Base-by-base conservation (phyloP, 2,797 vertebrate species). In the Dryobates pubescens region DNA sequence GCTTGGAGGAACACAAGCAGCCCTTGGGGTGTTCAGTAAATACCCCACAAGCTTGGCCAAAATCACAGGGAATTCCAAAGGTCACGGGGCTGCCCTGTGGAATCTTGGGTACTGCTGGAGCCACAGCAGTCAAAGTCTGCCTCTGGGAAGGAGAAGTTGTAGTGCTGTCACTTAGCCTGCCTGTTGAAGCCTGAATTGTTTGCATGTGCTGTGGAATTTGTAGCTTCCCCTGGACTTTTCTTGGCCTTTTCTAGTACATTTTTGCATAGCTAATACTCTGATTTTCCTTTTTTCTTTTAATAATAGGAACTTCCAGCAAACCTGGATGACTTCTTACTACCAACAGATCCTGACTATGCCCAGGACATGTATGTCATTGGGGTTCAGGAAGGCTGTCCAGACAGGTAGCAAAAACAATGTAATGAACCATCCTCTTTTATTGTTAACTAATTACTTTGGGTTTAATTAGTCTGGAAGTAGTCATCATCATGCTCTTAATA, bases 351-450 rank as follows among this genome's bases (percentile, higher is more conserved):
- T 10, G 99, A 99, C 96, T 98, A 98, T 96, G 98, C 98, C 80
- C 99, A 99, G 97, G 99, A 99, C 93, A 97, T 99, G 95, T 99
- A 99, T 17, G 94, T 99, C 34, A 97, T 99, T 15, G 99, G 99
- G 4, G 98, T 99, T 91, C 99, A 99, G 96, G 99, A 99, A 97
- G 99, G 99, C 95, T 99, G 98, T 96, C 98, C 99, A 13, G 99
- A 99, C 97, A 99, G 98, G 99, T 99, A 96, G 91, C 92, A 92
- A 83, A 91, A 93, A n/a, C 89, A 95, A 72, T 89, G 92, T 92
- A 82, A 94, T 87, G 89, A 90, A 54, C 27, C 59, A 45, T 85
- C 65, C 56, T 88, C 15, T 68, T 83, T 26, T 84, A 61, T 71
- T 73, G 70, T 53, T 47, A 65, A 77, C 26, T 71, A 68, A 70